Percentiles rank a stretch among this genome's conserved stretches.
Conservation (phyloP, 2,113 vertebrate species). For the Bos taurus region DNA sequence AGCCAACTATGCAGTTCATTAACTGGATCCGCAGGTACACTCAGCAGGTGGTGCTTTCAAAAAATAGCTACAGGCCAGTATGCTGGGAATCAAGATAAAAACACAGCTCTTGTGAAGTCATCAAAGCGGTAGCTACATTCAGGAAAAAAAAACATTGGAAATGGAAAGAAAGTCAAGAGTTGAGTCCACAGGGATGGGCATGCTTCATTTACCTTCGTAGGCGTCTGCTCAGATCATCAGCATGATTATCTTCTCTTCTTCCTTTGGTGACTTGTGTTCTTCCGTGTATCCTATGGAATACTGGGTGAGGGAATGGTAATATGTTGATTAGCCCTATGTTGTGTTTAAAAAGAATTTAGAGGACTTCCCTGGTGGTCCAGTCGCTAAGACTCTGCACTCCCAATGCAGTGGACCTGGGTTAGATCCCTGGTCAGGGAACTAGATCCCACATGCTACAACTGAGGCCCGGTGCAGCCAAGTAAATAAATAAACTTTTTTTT, state of each 20-base stretch:
- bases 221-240: accelerated
- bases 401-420: background rate
- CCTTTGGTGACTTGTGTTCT: background rate
- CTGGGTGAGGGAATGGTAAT: accelerated
- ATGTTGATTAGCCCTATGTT: background rate
- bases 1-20: background rate
- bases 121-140: background rate
- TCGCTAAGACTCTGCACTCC: background rate
- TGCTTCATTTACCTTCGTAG: background rate
- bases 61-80: background rate
- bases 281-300: background rate
- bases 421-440: background rate
- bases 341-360: background rate
- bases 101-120: background rate
- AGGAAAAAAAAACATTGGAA: background rate
- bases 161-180: background rate
- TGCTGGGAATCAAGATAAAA: background rate
- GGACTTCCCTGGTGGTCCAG: background rate
- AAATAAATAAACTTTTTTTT: background rate
- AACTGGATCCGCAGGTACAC: background rate
- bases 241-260: background rate
- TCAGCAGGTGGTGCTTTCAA: background rate
- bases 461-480: background rate
- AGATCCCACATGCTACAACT: background rate
- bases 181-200: no score